Evolutionary conservation across 2,113 vertebrate genomes (phyloP).

Genomic region (Syrrhaptes paradoxus): DNA sequence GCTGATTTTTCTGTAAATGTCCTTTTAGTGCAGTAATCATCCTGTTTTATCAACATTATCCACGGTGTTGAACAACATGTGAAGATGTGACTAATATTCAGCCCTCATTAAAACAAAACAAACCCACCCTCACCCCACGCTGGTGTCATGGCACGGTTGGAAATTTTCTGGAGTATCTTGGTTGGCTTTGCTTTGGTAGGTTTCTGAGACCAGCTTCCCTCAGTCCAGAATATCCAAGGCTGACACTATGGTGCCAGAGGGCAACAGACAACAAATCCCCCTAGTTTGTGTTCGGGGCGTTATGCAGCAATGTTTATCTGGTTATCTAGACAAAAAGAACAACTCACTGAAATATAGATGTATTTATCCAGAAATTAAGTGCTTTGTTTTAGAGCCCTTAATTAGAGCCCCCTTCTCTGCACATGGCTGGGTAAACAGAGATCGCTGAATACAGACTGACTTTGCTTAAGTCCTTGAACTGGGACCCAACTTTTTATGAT

Average conservation of each 20-base stretch:
- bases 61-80: conserved; percentile 47
- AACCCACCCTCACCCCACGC: background rate
- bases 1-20: conserved; percentile 61
- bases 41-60: conserved; percentile 56
- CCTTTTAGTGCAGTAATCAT: conserved; percentile 28
- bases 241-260: background rate
- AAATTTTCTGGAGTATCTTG: background rate
- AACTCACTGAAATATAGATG: background rate
- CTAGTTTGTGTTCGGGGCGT: background rate
- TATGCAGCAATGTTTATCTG: background rate
- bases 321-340: background rate
- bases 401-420: background rate
- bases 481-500: background rate
- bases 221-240: background rate
- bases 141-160: background rate
- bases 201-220: background rate
- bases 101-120: conserved; percentile 15
- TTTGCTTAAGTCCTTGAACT: background rate
- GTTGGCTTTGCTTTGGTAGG: background rate
- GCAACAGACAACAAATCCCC: background rate
- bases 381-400: background rate
- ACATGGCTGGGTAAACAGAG: background rate
- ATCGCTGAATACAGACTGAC: background rate
- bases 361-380: background rate
- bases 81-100: conserved; percentile 51